Conservation (phyloP, 1,140 invertebrate genomes). For the Ostrea denselamellosa region DNA sequence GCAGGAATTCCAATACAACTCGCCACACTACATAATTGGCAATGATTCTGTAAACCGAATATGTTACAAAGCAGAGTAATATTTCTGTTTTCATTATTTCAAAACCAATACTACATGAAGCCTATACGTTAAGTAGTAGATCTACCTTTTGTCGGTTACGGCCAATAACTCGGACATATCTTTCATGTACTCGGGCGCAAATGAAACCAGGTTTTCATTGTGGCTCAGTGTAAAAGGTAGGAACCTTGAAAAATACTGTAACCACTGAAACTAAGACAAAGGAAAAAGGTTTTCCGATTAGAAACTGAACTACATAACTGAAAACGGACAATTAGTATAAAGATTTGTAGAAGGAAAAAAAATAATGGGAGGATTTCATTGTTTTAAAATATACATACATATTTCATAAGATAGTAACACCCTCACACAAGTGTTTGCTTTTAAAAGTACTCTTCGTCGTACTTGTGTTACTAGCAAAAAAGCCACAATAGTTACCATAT, state of each 20-base stretch:
- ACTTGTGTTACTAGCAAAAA: no score
- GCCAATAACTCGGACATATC: constrained; percentile 78
- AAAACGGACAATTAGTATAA: no score
- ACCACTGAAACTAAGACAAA: constrained; percentile 85
- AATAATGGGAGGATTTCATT: no score
- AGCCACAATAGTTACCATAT: no score
- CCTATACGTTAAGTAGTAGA: background rate
- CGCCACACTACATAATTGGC: constrained; percentile 92
- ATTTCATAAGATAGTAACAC: no score
- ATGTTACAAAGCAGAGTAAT: background rate
- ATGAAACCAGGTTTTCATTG: constrained; percentile 88
- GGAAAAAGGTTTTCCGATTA: constrained; percentile 73
- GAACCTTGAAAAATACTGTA: constrained; percentile 86
- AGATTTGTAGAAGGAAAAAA: no score
- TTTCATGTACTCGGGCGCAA: constrained; percentile 88
- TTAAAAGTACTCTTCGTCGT: no score
- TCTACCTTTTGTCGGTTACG: constrained; percentile 66
- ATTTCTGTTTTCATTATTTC: background rate
- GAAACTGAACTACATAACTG: background rate
- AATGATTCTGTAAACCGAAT: constrained; percentile 79
- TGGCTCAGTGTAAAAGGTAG: constrained; percentile 84
- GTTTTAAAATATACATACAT: no score
- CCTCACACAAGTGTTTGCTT: no score
- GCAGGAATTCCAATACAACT: constrained; percentile 90
- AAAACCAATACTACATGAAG: background rate